phyloP scores from a whole-genome alignment of 2,113 vertebrate genomes.

The Labrus mixtus region DNA sequence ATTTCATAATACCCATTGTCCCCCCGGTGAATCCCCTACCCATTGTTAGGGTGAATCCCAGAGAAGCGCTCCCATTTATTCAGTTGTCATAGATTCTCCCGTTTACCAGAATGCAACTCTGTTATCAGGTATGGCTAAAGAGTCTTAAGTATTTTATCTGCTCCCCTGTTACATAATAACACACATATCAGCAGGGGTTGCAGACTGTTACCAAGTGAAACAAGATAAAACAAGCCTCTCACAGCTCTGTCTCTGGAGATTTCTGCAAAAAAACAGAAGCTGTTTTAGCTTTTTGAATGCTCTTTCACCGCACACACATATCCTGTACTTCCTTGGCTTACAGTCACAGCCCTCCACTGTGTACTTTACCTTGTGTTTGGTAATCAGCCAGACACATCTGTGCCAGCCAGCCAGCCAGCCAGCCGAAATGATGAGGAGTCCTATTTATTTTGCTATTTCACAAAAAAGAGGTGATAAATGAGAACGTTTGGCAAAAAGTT shows the following conservation, averaged over 20 bases:
- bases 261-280: neutral
- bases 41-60: neutral
- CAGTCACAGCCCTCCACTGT: constrained; percentile 16
- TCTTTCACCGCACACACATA: neutral
- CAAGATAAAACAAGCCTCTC: constrained; percentile 25
- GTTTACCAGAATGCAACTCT: neutral
- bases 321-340: constrained; percentile 4
- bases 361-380: constrained; percentile 3
- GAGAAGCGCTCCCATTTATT: neutral
- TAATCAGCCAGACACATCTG: neutral
- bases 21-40: too few relatives aligned
- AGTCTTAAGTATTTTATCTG: neutral
- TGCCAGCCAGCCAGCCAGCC: neutral
- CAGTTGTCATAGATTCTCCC: too few relatives aligned
- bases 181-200: constrained; percentile 21
- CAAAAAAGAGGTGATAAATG: neutral
- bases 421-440: neutral
- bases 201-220: constrained; percentile 30
- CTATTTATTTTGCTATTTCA: neutral
- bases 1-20: too few relatives aligned
- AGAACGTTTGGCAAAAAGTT: neutral
- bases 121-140: neutral
- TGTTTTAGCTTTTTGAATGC: constrained; percentile 4
- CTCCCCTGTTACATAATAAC: neutral
- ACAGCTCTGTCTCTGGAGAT: constrained; percentile 25